These are phyloP conservation scores for Platygyra sinensis DNA, from an alignment of 64 coral and sea anemone species.

Conservation along the genomic window DNA sequence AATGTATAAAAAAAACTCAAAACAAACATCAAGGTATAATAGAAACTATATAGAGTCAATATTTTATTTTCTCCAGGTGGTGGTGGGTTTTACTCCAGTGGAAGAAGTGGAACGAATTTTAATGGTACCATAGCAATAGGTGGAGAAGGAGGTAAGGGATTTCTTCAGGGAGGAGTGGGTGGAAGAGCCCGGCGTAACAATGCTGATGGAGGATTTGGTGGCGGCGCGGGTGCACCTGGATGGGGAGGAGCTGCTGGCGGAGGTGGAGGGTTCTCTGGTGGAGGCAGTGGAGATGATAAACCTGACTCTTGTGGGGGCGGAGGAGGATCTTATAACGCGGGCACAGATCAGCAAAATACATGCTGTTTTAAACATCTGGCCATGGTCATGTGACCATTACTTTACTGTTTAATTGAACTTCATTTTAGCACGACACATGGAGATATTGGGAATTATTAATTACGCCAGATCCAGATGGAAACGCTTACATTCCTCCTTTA, in stretches of 20 bases:
- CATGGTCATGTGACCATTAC: constrained; percentile 45
- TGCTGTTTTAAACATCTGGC: constrained; percentile 5
- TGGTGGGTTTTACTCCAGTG: constrained; percentile 16
- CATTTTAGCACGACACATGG: too few species aligned
- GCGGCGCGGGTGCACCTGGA: neutral
- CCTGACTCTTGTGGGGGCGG: neutral
- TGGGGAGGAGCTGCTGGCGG: neutral
- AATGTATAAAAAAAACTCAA: too few species aligned
- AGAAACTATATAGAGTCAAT: too few species aligned
- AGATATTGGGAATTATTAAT: too few species aligned
- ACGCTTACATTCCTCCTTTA: too few species aligned
- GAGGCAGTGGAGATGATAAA: neutral
- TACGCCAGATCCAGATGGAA: too few species aligned
- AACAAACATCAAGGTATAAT: too few species aligned
- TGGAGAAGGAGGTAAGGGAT: constrained; percentile 16
- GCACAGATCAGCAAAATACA: neutral
- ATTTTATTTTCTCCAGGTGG: neutral
- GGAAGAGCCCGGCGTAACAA: neutral
- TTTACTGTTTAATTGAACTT: neutral
- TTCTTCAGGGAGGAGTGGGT: constrained; percentile 9
- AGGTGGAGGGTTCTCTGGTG: neutral
- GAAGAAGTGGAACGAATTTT: neutral
- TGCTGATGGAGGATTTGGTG: neutral
- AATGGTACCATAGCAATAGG: neutral
- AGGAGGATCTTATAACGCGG: neutral